phyloP scores from a whole-genome alignment of 1,140 invertebrate species.

The Oedothorax gibbosus region DNA sequence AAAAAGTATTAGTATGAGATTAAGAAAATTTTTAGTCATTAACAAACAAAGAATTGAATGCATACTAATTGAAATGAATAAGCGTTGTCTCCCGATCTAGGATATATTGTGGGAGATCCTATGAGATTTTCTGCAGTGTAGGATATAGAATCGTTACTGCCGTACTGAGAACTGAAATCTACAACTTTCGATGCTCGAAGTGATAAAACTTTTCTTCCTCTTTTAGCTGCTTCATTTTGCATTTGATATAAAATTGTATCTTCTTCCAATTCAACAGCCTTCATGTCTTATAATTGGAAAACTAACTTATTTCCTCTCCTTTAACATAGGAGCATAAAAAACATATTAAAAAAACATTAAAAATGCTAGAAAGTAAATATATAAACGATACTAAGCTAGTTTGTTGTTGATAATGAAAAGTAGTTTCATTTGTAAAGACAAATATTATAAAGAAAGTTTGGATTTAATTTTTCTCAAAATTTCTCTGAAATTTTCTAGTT shows the following conservation, averaged over 20 bases:
- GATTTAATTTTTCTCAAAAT: too few species aligned
- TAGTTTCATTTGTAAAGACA: too few species aligned
- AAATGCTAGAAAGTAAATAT: not conserved
- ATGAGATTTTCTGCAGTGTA: constrained; percentile 88
- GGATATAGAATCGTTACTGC: constrained; percentile 85
- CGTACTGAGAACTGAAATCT: constrained; percentile 91
- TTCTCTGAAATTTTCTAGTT: too few species aligned
- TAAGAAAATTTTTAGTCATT: not conserved
- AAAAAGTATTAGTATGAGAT: too few species aligned
- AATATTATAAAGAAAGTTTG: too few species aligned
- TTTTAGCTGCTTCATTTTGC: constrained; percentile 17
- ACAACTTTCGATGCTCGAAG: constrained; percentile 71
- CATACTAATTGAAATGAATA: constrained; percentile 88
- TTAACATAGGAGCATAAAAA: not conserved
- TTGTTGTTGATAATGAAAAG: too few species aligned
- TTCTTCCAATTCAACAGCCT: constrained; percentile 34
- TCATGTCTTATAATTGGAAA: not conserved
- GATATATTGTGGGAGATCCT: constrained; percentile 85
- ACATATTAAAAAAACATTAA: not conserved
- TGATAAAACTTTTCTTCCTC: constrained; percentile 17
- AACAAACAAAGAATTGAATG: not conserved
- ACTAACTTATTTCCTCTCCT: not conserved
- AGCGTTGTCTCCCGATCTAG: constrained; percentile 89
- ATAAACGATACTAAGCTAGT: not conserved
- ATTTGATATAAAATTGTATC: constrained; percentile 25